Percentiles rank a stretch among this genome's conserved stretches.
Conservation (phyloP, 2,113 vertebrate species). For the Oxygymnocypris stewartii region DNA sequence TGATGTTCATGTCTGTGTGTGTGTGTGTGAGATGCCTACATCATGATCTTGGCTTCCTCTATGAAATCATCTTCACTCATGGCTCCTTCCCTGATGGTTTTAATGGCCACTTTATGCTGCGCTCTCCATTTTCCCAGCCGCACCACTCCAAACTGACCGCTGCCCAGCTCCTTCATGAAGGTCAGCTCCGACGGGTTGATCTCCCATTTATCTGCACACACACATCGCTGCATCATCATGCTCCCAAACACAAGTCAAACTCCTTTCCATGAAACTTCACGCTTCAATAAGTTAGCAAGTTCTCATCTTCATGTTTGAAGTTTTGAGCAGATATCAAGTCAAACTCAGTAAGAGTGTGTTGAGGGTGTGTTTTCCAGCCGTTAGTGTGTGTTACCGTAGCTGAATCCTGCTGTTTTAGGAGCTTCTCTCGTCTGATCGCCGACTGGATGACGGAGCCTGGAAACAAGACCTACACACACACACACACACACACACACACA, state of each 20-base stretch:
- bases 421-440: slow-evolving; percentile 77
- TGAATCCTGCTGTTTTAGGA: slow-evolving; percentile 93
- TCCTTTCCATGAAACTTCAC: too few species aligned
- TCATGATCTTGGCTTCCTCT: slow-evolving; percentile 97
- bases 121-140: slow-evolving; percentile 90
- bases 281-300: too few species aligned
- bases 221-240: too few species aligned
- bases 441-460: slow-evolving; percentile 88
- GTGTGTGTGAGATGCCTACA: slow-evolving; percentile 73
- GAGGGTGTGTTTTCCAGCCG: too few species aligned
- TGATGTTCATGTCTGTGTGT: background rate
- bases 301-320: too few species aligned
- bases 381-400: slow-evolving; percentile 80
- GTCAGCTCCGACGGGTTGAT: slow-evolving; percentile 91
- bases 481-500: background rate
- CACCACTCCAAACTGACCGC: slow-evolving; percentile 89
- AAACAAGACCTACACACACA: slow-evolving; percentile 64
- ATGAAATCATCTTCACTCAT: slow-evolving; percentile 98
- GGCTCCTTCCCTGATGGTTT: slow-evolving; percentile 87
- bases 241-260: too few species aligned
- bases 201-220: slow-evolving; percentile 86
- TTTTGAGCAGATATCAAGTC: too few species aligned
- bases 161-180: slow-evolving; percentile 92
- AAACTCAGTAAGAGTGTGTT: too few species aligned
- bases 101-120: slow-evolving; percentile 92